Evolutionary conservation across 2,888 invertebrate genomes (phyloP).

Genomic region (Caradrina clavipalpis): DNA sequence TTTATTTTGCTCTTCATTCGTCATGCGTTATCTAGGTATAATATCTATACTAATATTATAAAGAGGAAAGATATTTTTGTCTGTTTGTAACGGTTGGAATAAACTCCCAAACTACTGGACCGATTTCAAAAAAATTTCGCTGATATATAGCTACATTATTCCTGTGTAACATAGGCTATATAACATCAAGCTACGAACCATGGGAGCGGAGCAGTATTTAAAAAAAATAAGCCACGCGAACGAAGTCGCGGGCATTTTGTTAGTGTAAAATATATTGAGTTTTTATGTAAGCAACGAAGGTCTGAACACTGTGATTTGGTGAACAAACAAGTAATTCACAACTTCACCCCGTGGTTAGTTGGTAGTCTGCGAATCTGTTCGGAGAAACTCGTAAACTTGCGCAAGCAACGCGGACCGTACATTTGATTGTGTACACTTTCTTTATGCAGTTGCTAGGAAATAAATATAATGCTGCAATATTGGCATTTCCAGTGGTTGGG

Average conservation of each 20-base stretch:
- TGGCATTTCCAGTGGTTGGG: neutral
- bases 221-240: too few relatives aligned
- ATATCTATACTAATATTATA: too few relatives aligned
- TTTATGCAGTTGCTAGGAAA: conserved; percentile 48
- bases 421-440: conserved; percentile 61
- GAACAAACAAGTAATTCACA: conserved; percentile 47
- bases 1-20: neutral
- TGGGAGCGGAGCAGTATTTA: too few relatives aligned
- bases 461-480: conserved; percentile 25
- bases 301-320: conserved; percentile 42
- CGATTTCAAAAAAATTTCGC: too few relatives aligned
- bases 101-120: too few relatives aligned
- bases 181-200: too few relatives aligned
- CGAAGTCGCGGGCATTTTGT: too few relatives aligned
- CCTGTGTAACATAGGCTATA: too few relatives aligned
- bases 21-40: conserved; percentile 10
- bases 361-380: conserved; percentile 32
- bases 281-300: conserved; percentile 8
- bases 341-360: conserved; percentile 37
- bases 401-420: conserved; percentile 45
- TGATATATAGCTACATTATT: too few relatives aligned
- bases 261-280: conserved; percentile 33
- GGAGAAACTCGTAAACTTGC: conserved; percentile 63
- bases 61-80: too few relatives aligned
- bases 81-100: too few relatives aligned